Base-by-base conservation (phyloP, 1,140 invertebrate species). In the Scaptomyza montana region DNA sequence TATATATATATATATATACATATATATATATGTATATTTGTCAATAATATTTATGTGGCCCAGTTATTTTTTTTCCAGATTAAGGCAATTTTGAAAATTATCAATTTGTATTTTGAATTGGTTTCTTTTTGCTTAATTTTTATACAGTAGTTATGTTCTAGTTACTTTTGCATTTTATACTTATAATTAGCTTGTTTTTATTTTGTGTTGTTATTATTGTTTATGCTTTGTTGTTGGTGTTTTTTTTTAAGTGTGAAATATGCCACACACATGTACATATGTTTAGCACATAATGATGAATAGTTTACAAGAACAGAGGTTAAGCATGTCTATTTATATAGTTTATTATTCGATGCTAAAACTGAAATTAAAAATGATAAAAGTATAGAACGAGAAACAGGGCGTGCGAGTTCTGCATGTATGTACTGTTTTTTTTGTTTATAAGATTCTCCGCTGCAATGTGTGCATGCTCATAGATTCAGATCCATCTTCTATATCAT, bases 311-410 rank as follows among this genome's bases (percentile, higher is more conserved):
- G 61, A 76, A 69, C 72, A 61, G 70, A 78, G 61, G 41, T 57
- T 53, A 60, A 68, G 55, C 62, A 64, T 66, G 76, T 78, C 65
- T 81, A 87, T 70, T 75, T 78, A 74, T 82, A 82, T 74, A 80
- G 61, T 86, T 86, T 86, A 86, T 86, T 86, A 86, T 86, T 86
- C 76, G 84, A 87, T 86, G 78, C 67, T 77, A 78, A 76, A 74
- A 78, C 49, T 73, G 64, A 77, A 77, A 75, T 74, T 80, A 68
- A 80, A 86, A 73, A 59, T 63, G 64, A 79, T 85, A 84, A 85
- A 84, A 43, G n/a, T 43, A 78, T 78, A 76, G 75, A 87, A 82
- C 61, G 82, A 76, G 56, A 78, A 81, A 80, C 67, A 75, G 75
- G 64, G 61, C 74, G 73, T 70, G 73, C 43, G 64, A 67, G 75